A percentile compares a stretch with the other conserved stretches of the same genome.
Conservation (phyloP, 2,113 vertebrate species). For the Oophaga pumilio region DNA sequence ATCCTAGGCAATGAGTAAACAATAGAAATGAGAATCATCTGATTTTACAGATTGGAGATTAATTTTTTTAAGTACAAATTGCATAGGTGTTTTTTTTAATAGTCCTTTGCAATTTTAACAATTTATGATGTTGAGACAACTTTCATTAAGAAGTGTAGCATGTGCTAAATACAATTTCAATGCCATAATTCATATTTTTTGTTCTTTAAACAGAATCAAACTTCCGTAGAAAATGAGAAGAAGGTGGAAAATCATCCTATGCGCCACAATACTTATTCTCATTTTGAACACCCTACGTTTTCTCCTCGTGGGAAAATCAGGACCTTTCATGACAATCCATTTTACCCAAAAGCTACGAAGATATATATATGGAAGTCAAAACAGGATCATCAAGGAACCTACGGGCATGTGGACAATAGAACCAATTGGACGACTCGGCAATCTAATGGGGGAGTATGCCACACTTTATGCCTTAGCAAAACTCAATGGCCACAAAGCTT, state of each 20-base stretch:
- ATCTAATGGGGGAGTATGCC: constrained; percentile 2
- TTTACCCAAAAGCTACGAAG: background rate
- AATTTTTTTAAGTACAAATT: too few species aligned
- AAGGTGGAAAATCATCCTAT: background rate
- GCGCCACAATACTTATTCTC: background rate
- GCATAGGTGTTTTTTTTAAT: too few species aligned
- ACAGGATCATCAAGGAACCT: background rate
- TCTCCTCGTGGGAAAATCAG: background rate
- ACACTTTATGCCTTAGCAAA: background rate
- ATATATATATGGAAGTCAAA: background rate
- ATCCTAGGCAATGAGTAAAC: too few species aligned
- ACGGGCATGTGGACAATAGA: constrained; percentile 9
- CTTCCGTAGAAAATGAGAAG: background rate
- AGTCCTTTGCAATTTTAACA: too few species aligned
- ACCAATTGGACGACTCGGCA: background rate
- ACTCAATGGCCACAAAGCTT: background rate
- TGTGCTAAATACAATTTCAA: background rate
- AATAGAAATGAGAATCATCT: too few species aligned
- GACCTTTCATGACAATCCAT: background rate
- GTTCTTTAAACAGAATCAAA: background rate
- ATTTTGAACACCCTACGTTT: background rate
- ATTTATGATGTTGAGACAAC: too few species aligned
- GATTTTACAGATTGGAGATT: too few species aligned
- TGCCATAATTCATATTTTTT: background rate
- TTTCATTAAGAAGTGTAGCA: background rate